Evolutionary conservation across 2,113 vertebrate species (phyloP).

Genomic region (Ageneiosus marmoratus): DNA sequence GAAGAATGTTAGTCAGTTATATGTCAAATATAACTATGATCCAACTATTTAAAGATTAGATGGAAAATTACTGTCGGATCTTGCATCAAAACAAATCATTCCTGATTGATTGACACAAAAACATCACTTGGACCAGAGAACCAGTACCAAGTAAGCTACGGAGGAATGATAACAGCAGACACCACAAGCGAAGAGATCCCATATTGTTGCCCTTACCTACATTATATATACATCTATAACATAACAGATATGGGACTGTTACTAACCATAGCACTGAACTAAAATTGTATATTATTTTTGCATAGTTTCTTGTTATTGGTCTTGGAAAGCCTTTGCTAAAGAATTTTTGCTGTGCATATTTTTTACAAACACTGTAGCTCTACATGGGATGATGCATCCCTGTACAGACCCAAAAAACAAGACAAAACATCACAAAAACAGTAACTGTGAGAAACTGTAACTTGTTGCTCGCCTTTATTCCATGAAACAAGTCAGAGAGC

Average conservation of each 20-base stretch:
- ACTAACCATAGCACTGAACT: neutral
- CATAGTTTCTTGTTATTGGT: neutral
- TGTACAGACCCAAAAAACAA: neutral
- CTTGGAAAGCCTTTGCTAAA: neutral
- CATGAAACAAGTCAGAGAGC: neutral
- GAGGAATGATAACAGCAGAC: neutral
- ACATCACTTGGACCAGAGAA: constrained; percentile 2
- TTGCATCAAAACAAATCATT: neutral
- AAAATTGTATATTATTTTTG: neutral
- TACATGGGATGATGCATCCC: neutral
- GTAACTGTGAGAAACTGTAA: neutral
- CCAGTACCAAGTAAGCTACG: neutral
- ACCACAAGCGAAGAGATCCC: neutral
- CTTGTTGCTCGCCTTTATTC: constrained; percentile 30
- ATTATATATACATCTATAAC: neutral
- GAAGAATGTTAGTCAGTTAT: neutral
- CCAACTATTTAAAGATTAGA: neutral
- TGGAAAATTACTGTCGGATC: neutral
- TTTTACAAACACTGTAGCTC: neutral
- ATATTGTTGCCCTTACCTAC: neutral
- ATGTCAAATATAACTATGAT: neutral
- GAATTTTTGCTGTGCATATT: neutral
- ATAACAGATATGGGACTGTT: neutral
- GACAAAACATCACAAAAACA: neutral
- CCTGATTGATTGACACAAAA: constrained; percentile 8